These are phyloP conservation scores for Drosophila cognata DNA, from an alignment of 2,888 invertebrate species.

Conservation along the genomic window DNA sequence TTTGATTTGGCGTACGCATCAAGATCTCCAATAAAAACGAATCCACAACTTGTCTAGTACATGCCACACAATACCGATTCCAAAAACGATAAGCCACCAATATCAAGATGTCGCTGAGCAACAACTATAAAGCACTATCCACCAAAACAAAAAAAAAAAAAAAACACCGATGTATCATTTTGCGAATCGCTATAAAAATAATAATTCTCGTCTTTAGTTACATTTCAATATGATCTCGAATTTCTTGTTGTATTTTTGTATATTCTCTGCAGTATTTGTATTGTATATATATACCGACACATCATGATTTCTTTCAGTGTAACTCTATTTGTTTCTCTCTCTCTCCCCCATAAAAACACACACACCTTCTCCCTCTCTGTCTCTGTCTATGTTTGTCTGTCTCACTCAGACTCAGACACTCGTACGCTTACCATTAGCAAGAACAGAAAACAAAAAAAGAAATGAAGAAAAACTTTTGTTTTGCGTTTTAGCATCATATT, in stretches of 20 bases:
- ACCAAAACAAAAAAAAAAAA: background rate
- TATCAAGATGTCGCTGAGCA: conserved; percentile 24
- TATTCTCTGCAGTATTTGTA: conserved; percentile 43
- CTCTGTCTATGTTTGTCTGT: conserved; percentile 9
- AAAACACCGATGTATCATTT: conserved; percentile 7
- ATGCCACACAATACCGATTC: conserved; percentile 7
- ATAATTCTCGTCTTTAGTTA: conserved; percentile 29
- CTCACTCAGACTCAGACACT: conserved; percentile 17
- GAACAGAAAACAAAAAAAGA: conserved; percentile 5
- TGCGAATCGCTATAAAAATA: conserved; percentile 1
- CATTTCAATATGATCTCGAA: conserved; percentile 23
- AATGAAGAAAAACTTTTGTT: conserved; percentile 19
- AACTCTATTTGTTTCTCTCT: conserved; percentile 20
- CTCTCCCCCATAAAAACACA: conserved; percentile 1
- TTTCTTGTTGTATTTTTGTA: conserved; percentile 37
- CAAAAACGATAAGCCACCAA: conserved; percentile 1
- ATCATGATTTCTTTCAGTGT: conserved; percentile 49
- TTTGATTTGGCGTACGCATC: conserved; percentile 12
- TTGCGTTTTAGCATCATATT: conserved; percentile 51
- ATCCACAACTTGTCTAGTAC: conserved; percentile 2
- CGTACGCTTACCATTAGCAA: conserved; percentile 36
- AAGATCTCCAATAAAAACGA: background rate
- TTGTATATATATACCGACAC: conserved; percentile 45
- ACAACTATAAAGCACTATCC: conserved; percentile 10
- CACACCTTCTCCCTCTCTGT: background rate